These are phyloP conservation scores for Nebria brevicollis DNA, from an alignment of 2,888 invertebrate genomes.

Conservation along the genomic window DNA sequence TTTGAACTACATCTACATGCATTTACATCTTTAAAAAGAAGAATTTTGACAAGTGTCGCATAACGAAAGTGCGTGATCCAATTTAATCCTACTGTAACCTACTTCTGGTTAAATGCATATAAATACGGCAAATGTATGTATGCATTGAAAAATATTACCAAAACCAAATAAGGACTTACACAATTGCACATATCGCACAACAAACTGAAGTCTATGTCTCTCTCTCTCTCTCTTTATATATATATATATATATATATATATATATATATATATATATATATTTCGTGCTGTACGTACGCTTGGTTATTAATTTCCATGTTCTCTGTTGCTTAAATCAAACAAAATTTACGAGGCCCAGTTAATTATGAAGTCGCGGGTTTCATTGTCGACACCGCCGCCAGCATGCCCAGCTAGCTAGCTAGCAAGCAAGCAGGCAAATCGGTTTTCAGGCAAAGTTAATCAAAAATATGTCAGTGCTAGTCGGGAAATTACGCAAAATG, in stretches of 20 bases:
- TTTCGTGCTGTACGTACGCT: slow-evolving; percentile 31
- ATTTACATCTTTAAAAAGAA: not conserved
- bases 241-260: too few species aligned
- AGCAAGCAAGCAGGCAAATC: not conserved
- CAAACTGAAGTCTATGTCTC: slow-evolving; percentile 4
- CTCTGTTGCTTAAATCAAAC: slow-evolving; percentile 56
- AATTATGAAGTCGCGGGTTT: slow-evolving; percentile 57
- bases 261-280: too few species aligned
- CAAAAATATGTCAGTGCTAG: slow-evolving; percentile 31
- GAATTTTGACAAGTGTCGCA: too few species aligned
- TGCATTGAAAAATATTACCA: slow-evolving; percentile 51
- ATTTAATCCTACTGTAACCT: too few species aligned
- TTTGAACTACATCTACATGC: not conserved
- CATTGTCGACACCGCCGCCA: slow-evolving; percentile 50
- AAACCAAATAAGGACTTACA: slow-evolving; percentile 57
- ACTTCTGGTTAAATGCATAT: not conserved
- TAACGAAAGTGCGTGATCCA: too few species aligned
- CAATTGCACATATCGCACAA: slow-evolving; percentile 52
- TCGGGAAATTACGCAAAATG: not conserved
- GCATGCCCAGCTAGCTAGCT: slow-evolving; percentile 21
- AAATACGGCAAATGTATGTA: not conserved
- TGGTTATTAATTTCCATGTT: slow-evolving; percentile 59
- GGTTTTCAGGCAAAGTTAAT: slow-evolving; percentile 3
- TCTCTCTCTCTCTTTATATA: too few species aligned
- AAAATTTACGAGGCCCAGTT: slow-evolving; percentile 57